Conservation (phyloP, 2,797 vertebrate species). For the Leptoclinus maculatus region DNA sequence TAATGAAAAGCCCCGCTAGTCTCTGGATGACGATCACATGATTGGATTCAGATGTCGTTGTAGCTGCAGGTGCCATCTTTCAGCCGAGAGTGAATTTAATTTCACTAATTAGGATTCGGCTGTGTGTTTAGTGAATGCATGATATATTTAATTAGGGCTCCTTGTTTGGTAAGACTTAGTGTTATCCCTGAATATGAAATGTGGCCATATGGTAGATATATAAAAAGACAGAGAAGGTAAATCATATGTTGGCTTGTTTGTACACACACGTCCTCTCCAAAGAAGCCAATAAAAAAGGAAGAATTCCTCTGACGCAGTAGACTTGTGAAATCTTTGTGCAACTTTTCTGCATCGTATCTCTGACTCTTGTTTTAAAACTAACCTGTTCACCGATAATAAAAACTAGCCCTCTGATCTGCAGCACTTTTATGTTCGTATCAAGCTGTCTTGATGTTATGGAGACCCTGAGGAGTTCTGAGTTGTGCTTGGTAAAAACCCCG, state of each 20-base stretch:
- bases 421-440: conserved; percentile 30
- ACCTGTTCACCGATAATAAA: not conserved
- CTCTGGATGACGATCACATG: conserved; percentile 15
- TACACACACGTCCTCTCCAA: not conserved
- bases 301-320: conserved; percentile 8
- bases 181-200: not conserved
- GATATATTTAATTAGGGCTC: not conserved
- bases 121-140: conserved; percentile 4
- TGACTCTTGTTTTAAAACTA: conserved; percentile 13
- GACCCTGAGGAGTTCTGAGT: conserved; percentile 4
- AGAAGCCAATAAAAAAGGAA: not conserved
- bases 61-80: conserved; percentile 32
- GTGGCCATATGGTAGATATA: not conserved
- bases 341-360: not conserved
- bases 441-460: conserved; percentile 20
- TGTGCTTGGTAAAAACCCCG: conserved; percentile 1
- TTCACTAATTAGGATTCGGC: conserved; percentile 28
- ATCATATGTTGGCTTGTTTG: not conserved
- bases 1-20: conserved; percentile 20
- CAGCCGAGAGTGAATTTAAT: conserved; percentile 21
- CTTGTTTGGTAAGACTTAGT: conserved; percentile 7
- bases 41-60: conserved; percentile 23
- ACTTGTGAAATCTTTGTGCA: not conserved
- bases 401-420: conserved; percentile 22
- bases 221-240: not conserved